Base-by-base conservation (phyloP, 2,888 invertebrate genomes). In the Aspidiotus destructor region DNA sequence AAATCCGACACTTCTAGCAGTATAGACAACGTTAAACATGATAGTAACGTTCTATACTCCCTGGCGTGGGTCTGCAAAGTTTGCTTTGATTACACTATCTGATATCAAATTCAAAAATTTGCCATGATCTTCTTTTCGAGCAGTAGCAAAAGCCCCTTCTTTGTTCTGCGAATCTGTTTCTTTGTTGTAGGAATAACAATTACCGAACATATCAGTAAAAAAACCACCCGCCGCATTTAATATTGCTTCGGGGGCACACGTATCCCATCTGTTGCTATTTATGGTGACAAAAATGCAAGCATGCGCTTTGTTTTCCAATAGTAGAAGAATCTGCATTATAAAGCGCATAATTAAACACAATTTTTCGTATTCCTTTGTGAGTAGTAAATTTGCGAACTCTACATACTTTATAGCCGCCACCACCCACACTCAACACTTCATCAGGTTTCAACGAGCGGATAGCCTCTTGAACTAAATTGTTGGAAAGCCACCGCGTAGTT, bases 211-310 rank as follows among this genome's bases (percentile, higher is more conserved):
- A 78, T 98, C 95, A 0, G 98, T 97, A 68, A 99, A 80, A 64
- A 80, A 83, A 0, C 99, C 99, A 5, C 97, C 97, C 6, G 87
- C 82, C 0, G 95, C 90, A 53, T 83, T 81, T 2, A 99, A 80
- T 3, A 99, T 83, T 0, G 96, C 98, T 80, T 99, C 98, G 0
- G 98, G 96, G 0, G 94, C 98, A 78, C 98, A 98, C 0, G 98
- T 99, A 78, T 99, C 99, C 99, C 99, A 99, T 77, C 95, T 93
- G 78, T 99, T 99, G 76, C 92, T 94, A 0, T 98, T 98, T 28
- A 85, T 82, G 75, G 93, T 95, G 0, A 98, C 95, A 79, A 95
- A 98, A 2, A 99, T 91, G 76, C 99, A 99, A 0, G 96, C 92
- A 75, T 98, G 93, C 0, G 96, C 97, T 75, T 85, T 85, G 0